Evolutionary conservation across 2,888 invertebrate species (phyloP).

Genomic region (Gandaritis pyraliata): DNA sequence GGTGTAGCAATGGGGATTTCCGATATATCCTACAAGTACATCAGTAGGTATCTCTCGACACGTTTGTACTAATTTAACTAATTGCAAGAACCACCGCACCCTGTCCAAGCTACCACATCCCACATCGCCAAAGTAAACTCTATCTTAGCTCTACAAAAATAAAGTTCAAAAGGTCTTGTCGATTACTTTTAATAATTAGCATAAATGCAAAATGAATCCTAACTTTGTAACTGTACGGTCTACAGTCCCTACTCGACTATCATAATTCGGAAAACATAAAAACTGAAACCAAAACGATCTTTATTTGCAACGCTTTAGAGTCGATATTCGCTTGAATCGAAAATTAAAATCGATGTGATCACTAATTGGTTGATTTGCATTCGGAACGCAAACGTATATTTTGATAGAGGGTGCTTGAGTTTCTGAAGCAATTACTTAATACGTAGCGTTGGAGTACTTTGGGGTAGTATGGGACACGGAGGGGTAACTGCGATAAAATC

Average conservation of each 20-base stretch:
- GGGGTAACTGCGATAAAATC: constrained; percentile 33
- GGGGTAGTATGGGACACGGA: constrained; percentile 14
- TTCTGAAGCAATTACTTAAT: constrained; percentile 41
- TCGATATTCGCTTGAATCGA: constrained; percentile 36
- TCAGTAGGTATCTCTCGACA: constrained; percentile 33
- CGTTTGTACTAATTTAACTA: constrained; percentile 71
- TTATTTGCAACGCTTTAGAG: constrained; percentile 26
- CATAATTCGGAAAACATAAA: not conserved
- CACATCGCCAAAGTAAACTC: not conserved
- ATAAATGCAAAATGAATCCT: constrained; percentile 27
- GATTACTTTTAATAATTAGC: constrained; percentile 3
- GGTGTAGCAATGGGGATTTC: too few relatives aligned
- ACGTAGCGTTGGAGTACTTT: constrained; percentile 8
- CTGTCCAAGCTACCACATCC: not conserved
- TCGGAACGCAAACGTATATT: constrained; percentile 44
- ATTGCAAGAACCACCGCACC: constrained; percentile 61
- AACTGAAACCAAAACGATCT: constrained; percentile 1
- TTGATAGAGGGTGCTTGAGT: constrained; percentile 35
- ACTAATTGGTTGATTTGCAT: constrained; percentile 67
- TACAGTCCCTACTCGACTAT: constrained; percentile 18
- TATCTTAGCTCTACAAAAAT: constrained; percentile 21
- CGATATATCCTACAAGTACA: constrained; percentile 10
- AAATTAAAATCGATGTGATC: constrained; percentile 40
- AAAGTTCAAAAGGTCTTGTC: constrained; percentile 16
- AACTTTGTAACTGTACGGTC: constrained; percentile 17